Conservation (phyloP, 2,797 vertebrate genomes). For the Smutsia gigantea region DNA sequence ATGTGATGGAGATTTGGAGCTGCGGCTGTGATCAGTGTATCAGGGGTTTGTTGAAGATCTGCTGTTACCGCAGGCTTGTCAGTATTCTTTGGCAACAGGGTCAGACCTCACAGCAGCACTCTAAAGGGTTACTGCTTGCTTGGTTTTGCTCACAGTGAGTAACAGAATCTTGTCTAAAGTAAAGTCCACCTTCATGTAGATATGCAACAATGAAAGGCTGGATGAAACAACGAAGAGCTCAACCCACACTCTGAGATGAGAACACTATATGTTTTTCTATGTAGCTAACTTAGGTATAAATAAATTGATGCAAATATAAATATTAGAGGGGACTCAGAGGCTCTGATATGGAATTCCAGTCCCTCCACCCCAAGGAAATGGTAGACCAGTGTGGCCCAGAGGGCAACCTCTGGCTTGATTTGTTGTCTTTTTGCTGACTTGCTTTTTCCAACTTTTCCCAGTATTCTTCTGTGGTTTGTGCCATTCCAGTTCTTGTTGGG, state of each 20-base stretch:
- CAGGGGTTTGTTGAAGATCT: background rate
- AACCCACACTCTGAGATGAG: background rate
- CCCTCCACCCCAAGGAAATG: background rate
- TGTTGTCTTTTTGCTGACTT: background rate
- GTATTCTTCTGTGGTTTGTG: background rate
- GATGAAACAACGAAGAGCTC: background rate
- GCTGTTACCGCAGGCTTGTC: background rate
- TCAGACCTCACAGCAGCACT: background rate
- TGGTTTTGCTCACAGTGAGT: background rate
- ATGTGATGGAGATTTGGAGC: background rate
- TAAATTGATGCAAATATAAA: background rate
- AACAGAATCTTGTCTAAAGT: background rate
- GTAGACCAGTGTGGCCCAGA: background rate
- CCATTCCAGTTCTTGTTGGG: background rate
- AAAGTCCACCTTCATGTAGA: background rate
- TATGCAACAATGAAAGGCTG: background rate
- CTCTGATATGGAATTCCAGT: background rate
- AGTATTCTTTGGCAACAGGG: background rate
- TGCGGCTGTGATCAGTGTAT: background rate
- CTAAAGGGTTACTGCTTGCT: background rate
- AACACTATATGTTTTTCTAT: background rate
- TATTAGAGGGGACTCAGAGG: background rate
- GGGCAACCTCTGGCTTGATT: background rate
- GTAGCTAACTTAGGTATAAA: background rate
- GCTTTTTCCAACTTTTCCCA: background rate